A percentile compares a stretch with the other conserved stretches of the same genome.
Conservation (phyloP, 2,888 invertebrate species). For the Nymphalis polychloros region DNA sequence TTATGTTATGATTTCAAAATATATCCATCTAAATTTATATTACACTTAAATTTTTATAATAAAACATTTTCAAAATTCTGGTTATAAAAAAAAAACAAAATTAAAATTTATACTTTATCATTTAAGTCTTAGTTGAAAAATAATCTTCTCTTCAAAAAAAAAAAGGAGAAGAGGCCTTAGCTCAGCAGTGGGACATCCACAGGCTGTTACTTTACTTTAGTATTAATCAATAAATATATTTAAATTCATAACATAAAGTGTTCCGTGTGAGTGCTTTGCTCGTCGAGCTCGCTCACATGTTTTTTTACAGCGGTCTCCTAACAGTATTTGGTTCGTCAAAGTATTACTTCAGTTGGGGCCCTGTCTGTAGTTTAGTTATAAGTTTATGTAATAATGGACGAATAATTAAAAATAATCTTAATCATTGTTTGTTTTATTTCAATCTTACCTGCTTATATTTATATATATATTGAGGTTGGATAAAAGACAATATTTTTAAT, state of each 20-base stretch:
- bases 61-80: background rate
- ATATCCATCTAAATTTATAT: background rate
- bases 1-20: constrained; percentile 24
- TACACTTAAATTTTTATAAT: too few species aligned
- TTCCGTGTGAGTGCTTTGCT: background rate
- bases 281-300: background rate
- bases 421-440: constrained; percentile 45
- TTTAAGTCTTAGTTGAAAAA: background rate
- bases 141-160: too few species aligned
- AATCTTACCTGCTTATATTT: too few species aligned
- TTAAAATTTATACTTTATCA: background rate
- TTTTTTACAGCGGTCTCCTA: constrained; percentile 22
- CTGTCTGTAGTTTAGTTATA: constrained; percentile 51
- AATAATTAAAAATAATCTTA: constrained; percentile 52
- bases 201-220: too few species aligned
- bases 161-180: too few species aligned
- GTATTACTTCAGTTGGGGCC: constrained; percentile 46
- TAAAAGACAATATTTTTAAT: too few species aligned
- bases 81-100: background rate
- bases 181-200: too few species aligned
- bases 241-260: constrained; percentile 5
- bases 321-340: constrained; percentile 50
- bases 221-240: constrained; percentile 7
- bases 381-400: constrained; percentile 53
- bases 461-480: too few species aligned